Percentiles rank a stretch among this genome's conserved stretches.
Evolutionary conservation across 2,888 invertebrate species (phyloP).

Genomic region (Camptogramma bilineatum): DNA sequence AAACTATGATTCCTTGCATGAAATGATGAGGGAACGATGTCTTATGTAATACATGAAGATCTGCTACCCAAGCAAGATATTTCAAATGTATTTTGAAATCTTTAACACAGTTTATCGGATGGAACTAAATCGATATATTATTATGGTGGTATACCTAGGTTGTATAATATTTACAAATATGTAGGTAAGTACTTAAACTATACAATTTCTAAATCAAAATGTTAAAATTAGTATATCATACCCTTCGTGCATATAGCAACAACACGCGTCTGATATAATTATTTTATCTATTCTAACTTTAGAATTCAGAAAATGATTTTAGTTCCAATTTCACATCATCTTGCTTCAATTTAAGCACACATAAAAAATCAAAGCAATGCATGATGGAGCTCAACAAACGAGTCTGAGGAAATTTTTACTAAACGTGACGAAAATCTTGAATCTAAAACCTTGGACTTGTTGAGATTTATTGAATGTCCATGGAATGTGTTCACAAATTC

Average conservation of each 20-base stretch:
- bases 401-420: too few species aligned
- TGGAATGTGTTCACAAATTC: too few species aligned
- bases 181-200: too few species aligned
- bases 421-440: too few species aligned
- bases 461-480: too few species aligned
- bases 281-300: too few species aligned
- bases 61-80: conserved; percentile 28
- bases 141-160: neutral
- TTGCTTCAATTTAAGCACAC: too few species aligned
- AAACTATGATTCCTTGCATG: conserved; percentile 26
- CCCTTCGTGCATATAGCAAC: conserved; percentile 46
- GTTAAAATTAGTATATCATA: conserved; percentile 43
- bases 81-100: neutral
- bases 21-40: conserved; percentile 33
- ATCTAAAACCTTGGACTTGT: too few species aligned
- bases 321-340: too few species aligned
- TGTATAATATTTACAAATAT: neutral
- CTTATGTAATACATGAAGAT: conserved; percentile 14
- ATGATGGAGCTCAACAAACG: too few species aligned
- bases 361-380: too few species aligned
- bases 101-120: neutral
- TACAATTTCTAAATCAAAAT: neutral
- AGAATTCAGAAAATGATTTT: too few species aligned
- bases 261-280: conserved; percentile 40
- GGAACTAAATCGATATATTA: neutral